Percentiles rank a stretch among this genome's conserved stretches.
phyloP scores from a whole-genome alignment of 2,888 invertebrate species.

The Lasius platythorax region DNA sequence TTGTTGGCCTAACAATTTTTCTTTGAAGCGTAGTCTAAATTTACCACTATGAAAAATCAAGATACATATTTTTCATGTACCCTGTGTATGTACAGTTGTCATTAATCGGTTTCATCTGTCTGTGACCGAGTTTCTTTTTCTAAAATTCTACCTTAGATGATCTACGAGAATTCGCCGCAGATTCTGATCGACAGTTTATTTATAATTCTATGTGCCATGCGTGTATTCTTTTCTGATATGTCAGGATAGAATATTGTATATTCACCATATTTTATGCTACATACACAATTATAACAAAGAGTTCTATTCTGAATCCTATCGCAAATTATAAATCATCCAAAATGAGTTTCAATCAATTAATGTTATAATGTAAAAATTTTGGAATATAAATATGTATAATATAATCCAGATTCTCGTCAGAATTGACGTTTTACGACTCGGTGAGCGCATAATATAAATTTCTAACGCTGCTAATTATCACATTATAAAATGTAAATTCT shows the following conservation, averaged over 20 bases:
- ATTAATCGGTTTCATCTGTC: neutral
- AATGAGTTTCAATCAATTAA: neutral
- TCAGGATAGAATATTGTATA: neutral
- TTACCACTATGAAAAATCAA: conserved; percentile 7
- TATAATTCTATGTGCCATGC: neutral
- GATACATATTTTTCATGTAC: conserved; percentile 2
- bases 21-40: conserved; percentile 28
- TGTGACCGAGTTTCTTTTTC: neutral
- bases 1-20: conserved; percentile 1
- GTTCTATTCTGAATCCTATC: neutral
- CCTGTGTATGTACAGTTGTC: neutral
- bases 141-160: neutral
- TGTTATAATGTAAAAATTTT: neutral
- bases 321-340: neutral
- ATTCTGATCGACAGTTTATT: neutral
- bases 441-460: neutral
- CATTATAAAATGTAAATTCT: neutral
- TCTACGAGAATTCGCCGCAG: neutral
- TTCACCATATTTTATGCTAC: neutral
- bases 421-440: neutral
- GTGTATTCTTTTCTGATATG: neutral
- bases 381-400: neutral
- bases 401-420: neutral
- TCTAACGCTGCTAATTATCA: neutral
- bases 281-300: neutral